A percentile compares a stretch with the other conserved stretches of the same genome.
These are phyloP conservation scores for Microplitis demolitor DNA, from an alignment of 1,140 invertebrate genomes.

Conservation along the genomic window DNA sequence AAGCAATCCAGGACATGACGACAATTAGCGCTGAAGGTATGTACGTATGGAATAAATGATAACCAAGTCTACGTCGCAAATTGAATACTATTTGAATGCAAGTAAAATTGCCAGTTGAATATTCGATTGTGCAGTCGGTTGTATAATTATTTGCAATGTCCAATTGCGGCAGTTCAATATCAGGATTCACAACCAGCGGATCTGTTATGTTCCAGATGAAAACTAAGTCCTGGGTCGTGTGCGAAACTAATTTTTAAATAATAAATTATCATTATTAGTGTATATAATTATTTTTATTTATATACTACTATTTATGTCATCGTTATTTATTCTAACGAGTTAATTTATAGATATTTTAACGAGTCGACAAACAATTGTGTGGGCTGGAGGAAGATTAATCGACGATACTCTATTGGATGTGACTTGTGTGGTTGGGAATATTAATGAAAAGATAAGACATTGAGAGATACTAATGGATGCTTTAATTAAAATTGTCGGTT, in stretches of 20 bases:
- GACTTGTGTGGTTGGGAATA: neutral
- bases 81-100: conserved; percentile 86
- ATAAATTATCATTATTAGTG: neutral
- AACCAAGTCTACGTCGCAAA: conserved; percentile 79
- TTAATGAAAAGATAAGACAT: conserved; percentile 3
- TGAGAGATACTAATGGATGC: conserved; percentile 14
- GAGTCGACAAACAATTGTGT: neutral
- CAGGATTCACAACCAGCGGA: conserved; percentile 82
- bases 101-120: conserved; percentile 88
- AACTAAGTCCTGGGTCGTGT: conserved; percentile 81
- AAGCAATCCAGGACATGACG: conserved; percentile 92
- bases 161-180: conserved; percentile 85
- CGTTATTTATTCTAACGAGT: neutral
- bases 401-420: neutral
- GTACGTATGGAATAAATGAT: conserved; percentile 90
- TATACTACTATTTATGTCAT: too few species aligned
- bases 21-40: conserved; percentile 89
- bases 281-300: neutral
- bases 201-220: conserved; percentile 90
- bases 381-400: neutral
- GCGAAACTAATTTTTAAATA: conserved; percentile 68
- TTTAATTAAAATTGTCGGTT: neutral
- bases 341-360: neutral
- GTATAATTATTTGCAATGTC: conserved; percentile 88
- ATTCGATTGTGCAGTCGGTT: conserved; percentile 85